A percentile compares a stretch with the other conserved stretches of the same genome.
Evolutionary conservation across 2,113 vertebrate genomes (phyloP).

Genomic region (Ahaetulla prasina): DNA sequence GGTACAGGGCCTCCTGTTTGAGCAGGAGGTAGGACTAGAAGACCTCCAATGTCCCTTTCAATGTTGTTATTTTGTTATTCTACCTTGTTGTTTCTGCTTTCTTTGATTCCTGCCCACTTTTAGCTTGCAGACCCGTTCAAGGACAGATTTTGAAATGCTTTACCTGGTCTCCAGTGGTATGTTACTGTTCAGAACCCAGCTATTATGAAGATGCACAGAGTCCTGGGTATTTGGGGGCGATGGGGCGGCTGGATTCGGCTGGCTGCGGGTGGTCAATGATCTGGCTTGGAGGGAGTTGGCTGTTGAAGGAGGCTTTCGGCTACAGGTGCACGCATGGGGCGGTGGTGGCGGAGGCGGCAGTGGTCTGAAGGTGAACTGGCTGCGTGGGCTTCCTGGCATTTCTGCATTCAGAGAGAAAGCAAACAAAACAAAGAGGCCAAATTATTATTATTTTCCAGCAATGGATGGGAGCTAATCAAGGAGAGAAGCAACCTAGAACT

Average conservation of each 20-base stretch:
- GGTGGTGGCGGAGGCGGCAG: slow-evolving; percentile 88
- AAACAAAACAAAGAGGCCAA: not conserved
- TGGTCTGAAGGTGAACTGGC: slow-evolving; percentile 93
- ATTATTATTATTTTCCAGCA: slow-evolving; percentile 11
- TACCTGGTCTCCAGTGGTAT: slow-evolving; percentile 96
- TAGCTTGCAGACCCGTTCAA: not conserved
- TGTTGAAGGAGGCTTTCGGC: slow-evolving; percentile 80
- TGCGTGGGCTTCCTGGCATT: slow-evolving; percentile 84
- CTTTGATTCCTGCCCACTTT: fast-evolving
- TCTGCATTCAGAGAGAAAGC: slow-evolving; percentile 66
- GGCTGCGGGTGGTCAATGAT: slow-evolving; percentile 90
- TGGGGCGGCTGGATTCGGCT: slow-evolving; percentile 77
- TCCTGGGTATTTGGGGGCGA: slow-evolving; percentile 75
- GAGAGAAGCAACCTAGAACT: not conserved
- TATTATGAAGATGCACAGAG: slow-evolving; percentile 88
- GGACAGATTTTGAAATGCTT: not conserved
- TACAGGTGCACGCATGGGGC: slow-evolving; percentile 90
- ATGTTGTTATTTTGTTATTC: no score
- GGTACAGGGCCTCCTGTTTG: no score
- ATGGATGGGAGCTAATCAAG: not conserved
- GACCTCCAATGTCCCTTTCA: not conserved
- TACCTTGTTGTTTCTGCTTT: not conserved
- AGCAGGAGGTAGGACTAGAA: no score
- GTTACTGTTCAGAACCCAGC: slow-evolving; percentile 98
- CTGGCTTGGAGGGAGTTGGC: slow-evolving; percentile 88